Base-by-base conservation (phyloP, 2,113 vertebrate genomes). In the Maccullochella peelii region DNA sequence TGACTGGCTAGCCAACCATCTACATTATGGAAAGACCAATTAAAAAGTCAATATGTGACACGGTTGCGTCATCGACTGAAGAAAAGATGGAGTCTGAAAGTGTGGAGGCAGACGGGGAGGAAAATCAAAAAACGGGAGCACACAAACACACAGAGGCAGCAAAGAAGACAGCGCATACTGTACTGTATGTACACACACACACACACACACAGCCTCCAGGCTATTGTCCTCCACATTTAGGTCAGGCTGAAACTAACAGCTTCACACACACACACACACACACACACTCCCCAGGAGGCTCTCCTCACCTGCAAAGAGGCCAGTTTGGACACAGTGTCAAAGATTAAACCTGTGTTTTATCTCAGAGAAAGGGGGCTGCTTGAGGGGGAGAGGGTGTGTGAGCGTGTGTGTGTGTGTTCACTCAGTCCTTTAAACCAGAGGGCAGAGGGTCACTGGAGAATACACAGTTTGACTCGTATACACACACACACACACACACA, bases 291-390 rank as follows among this genome's bases (percentile, higher is more conserved):
- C 89, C 91, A 92, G 87, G 92, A 93, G 92, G 88, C 66, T 87
- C 79, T 86, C 54, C 80, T 93, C 93, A 94, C 91, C 94, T 94
- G 92, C 89, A 92, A 92, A 97, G 96, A 97, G 96, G 95, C 95
- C 92, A 94, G 95, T 88, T 93, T 95, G 95, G 94, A 95, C 93
- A 95, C 94, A 80, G 88, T 96, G 96, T 97, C 95, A 95, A 94
- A 95, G 93, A 95, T 92, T 94, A 94, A 94, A 94, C 93, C 93
- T 91, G 73, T 89, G 93, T 93, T 94, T 92, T 88, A 91, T 91
- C 85, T 90, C 92, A 91, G 80, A 84, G 88, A 90, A 80, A 68
- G 86, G 80, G 33, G 74, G 82, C 59, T 76, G 82, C 84, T 86
- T 7, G 44, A 63, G 89, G 81, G 80, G 77, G 59, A 59, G 57